These are phyloP conservation scores for Philaethria dido DNA, from an alignment of 2,888 invertebrate species.

Conservation along the genomic window DNA sequence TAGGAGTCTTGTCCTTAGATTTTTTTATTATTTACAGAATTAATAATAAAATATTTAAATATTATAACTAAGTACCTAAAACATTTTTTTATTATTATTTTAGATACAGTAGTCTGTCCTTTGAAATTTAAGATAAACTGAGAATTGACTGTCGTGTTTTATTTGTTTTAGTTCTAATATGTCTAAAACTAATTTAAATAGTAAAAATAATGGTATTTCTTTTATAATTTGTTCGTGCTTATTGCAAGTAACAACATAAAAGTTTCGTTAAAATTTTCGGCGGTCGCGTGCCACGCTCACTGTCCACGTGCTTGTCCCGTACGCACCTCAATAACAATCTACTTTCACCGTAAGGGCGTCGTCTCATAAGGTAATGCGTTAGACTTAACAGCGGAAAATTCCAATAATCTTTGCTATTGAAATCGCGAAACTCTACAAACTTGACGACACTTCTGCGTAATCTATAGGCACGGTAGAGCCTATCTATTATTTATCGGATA, in stretches of 20 bases:
- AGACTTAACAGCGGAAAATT: slow-evolving; percentile 47
- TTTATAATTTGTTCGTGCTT: not conserved
- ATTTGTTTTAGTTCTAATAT: not conserved
- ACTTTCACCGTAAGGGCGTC: slow-evolving; percentile 77
- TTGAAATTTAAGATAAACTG: too few relatives aligned
- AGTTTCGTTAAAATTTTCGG: slow-evolving; percentile 37
- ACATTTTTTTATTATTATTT: too few relatives aligned
- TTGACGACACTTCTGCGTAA: not conserved
- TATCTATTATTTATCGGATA: slow-evolving; percentile 1
- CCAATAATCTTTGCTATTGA: slow-evolving; percentile 28
- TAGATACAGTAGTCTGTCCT: too few relatives aligned
- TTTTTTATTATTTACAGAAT: not conserved
- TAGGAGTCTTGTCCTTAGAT: not conserved
- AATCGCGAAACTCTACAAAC: slow-evolving; percentile 26
- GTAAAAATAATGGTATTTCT: not conserved
- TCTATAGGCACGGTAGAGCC: not conserved
- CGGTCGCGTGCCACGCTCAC: slow-evolving; percentile 49
- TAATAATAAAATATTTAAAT: not conserved
- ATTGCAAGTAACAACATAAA: slow-evolving; percentile 17
- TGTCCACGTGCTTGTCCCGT: slow-evolving; percentile 58
- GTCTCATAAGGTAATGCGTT: slow-evolving; percentile 52
- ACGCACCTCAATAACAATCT: slow-evolving; percentile 67
- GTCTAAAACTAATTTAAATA: not conserved
- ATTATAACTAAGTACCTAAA: not conserved
- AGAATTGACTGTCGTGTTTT: too few relatives aligned